A percentile compares a stretch with the other conserved stretches of the same genome.
phyloP scores from a whole-genome alignment of 1,140 invertebrate genomes.

The Hylaeus volcanicus region DNA sequence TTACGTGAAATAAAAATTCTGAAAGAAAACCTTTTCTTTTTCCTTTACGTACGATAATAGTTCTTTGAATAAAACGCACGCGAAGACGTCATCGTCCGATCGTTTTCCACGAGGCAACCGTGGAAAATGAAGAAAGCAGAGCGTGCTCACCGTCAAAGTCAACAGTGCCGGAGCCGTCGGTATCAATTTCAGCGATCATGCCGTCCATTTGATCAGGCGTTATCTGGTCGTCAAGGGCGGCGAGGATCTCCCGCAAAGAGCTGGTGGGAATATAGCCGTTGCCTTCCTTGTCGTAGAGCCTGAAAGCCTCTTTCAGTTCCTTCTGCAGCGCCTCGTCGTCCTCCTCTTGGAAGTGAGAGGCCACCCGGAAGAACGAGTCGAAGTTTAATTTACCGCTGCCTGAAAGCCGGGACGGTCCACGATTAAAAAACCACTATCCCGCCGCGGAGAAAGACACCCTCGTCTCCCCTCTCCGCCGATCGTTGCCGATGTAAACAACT shows the following conservation, averaged over 20 bases:
- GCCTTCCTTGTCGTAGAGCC: constrained; percentile 88
- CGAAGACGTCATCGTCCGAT: too few species aligned
- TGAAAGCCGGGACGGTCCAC: constrained; percentile 63
- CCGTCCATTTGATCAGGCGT: constrained; percentile 90
- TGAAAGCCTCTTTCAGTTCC: constrained; percentile 88
- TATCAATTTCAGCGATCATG: constrained; percentile 92
- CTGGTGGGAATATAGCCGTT: constrained; percentile 92
- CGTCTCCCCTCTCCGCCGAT: too few species aligned
- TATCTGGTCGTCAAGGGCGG: constrained; percentile 90
- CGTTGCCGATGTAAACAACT: constrained; percentile 14
- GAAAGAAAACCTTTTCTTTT: too few species aligned
- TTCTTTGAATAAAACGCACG: too few species aligned
- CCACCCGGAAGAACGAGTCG: constrained; percentile 86
- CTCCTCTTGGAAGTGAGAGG: constrained; percentile 85
- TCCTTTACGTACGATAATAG: too few species aligned
- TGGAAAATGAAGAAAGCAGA: neutral
- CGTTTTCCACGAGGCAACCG: neutral
- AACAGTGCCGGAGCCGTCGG: constrained; percentile 90
- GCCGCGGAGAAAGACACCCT: too few species aligned
- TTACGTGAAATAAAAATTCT: too few species aligned
- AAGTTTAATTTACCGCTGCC: constrained; percentile 85
- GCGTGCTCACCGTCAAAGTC: constrained; percentile 88
- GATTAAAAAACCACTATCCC: constrained; percentile 10
- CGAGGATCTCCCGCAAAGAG: constrained; percentile 88
- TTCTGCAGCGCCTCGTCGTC: constrained; percentile 90